A percentile compares a stretch with the other conserved stretches of the same genome.
phyloP scores from a whole-genome alignment of 2,888 invertebrate species.

The Thymelicus acteon region DNA sequence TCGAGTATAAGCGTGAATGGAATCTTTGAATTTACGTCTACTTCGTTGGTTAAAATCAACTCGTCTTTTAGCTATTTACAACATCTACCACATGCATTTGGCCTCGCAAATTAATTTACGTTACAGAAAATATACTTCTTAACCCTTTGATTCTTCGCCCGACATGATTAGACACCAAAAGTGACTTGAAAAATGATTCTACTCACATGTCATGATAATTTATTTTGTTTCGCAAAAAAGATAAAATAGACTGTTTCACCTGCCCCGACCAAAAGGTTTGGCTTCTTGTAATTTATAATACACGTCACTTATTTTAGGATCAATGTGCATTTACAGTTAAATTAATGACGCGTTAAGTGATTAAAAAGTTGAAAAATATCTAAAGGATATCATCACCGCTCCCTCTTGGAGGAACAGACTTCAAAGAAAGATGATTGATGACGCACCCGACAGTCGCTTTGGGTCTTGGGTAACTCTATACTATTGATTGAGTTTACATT shows the following conservation, averaged over 20 bases:
- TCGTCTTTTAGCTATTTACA: too few species aligned
- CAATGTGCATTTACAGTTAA: constrained; percentile 1
- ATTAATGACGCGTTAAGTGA: constrained; percentile 31
- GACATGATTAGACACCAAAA: too few species aligned
- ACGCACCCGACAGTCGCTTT: constrained; percentile 58
- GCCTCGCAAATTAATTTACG: too few species aligned
- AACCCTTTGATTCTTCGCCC: too few species aligned
- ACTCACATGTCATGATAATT: too few species aligned
- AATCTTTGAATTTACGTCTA: too few species aligned
- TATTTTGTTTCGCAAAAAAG: not conserved
- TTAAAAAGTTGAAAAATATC: constrained; percentile 29
- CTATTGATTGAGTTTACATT: constrained; percentile 56
- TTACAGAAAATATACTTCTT: too few species aligned
- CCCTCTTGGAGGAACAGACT: constrained; percentile 40
- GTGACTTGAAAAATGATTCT: too few species aligned
- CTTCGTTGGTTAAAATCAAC: too few species aligned
- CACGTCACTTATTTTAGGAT: constrained; percentile 6
- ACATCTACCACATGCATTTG: too few species aligned
- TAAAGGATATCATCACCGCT: constrained; percentile 9
- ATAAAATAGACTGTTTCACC: not conserved
- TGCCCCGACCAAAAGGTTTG: not conserved
- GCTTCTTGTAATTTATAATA: not conserved
- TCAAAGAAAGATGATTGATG: constrained; percentile 67
- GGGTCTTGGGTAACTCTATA: constrained; percentile 62
- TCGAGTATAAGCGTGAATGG: too few species aligned